Base-by-base conservation (phyloP, 2,113 vertebrate genomes). In the Natator depressus region DNA sequence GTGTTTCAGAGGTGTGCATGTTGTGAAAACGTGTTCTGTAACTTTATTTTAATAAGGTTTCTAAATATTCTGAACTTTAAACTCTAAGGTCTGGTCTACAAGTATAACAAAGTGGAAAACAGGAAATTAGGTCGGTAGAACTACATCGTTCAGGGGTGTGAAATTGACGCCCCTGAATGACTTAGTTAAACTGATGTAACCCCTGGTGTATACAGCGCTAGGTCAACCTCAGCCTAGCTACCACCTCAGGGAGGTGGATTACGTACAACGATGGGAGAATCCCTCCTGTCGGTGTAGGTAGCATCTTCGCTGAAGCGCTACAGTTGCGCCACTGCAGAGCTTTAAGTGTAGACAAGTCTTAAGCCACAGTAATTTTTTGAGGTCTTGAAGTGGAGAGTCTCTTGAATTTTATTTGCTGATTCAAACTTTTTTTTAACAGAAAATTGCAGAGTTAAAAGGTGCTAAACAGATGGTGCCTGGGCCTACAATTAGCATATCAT, bases 391-490 rank as follows among this genome's bases (percentile, higher is more conserved):
- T 8, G 35, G 24, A 29, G 31, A 35, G 38, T 22, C 5, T 22
- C 5, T 46, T 47, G 46, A 88, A 35, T 62, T 84, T 89, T 85
- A 35, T 94, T 38, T 79, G n/a, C 69, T 53, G 85, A 8, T 59
- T 55, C n/a, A 84, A 57, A 38, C 27, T 93, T 81, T 27, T 27
- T 88, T 93, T 89, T 85, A 91, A 46, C 93, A 98, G 93, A 99
- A 98, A 90, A 98, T 99, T 69, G 97, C 96, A 13, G 98, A 99
- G 84, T 97, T 99, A 46, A 99, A 99, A 96, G 98, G 89, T 24
- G 91, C 81, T 24, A 98, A 98, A 83, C 97, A 97, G 82, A 83
- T 95, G 2, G 24, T 49, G 6, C 75, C 91, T 35, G 94, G 75
- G 11, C 72, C 96, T 22, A 84, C 96, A 57, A 65, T 93, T 75